phyloP scores from a whole-genome alignment of 2,797 vertebrate genomes.

The Aldrovandia affinis region DNA sequence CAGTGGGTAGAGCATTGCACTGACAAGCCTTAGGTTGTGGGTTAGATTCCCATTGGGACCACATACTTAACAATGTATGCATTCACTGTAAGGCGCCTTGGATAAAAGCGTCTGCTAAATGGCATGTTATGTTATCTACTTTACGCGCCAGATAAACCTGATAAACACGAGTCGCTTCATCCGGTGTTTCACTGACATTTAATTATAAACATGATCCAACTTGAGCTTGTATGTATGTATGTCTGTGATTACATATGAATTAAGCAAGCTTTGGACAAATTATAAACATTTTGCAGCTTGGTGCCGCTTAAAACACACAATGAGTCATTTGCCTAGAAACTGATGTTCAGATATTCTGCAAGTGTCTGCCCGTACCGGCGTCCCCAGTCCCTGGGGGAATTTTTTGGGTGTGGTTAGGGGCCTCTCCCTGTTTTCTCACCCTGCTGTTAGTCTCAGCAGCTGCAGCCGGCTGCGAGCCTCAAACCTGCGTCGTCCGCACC shows the following conservation, averaged over 20 bases:
- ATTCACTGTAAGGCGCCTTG: too few species aligned
- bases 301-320: not conserved
- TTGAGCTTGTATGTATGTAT: too few species aligned
- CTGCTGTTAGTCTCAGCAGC: not conserved
- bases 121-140: too few species aligned
- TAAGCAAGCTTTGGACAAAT: not conserved
- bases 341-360: not conserved
- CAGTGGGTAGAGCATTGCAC: too few species aligned
- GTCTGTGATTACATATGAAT: not conserved
- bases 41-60: too few species aligned
- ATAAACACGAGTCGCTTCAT: not conserved
- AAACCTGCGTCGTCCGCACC: not conserved
- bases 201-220: not conserved
- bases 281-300: not conserved
- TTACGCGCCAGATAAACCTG: not conserved
- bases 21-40: too few species aligned
- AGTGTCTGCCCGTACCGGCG: conserved; percentile 4
- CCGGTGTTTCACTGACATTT: not conserved
- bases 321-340: not conserved
- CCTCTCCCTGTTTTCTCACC: not conserved
- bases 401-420: conserved; percentile 22
- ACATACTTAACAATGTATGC: too few species aligned
- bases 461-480: not conserved
- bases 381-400: too few species aligned
- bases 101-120: too few species aligned